A percentile compares a stretch with the other conserved stretches of the same genome.
These are phyloP conservation scores for Zaprionus camerounensis DNA, from an alignment of 1,140 invertebrate species.

Conservation along the genomic window DNA sequence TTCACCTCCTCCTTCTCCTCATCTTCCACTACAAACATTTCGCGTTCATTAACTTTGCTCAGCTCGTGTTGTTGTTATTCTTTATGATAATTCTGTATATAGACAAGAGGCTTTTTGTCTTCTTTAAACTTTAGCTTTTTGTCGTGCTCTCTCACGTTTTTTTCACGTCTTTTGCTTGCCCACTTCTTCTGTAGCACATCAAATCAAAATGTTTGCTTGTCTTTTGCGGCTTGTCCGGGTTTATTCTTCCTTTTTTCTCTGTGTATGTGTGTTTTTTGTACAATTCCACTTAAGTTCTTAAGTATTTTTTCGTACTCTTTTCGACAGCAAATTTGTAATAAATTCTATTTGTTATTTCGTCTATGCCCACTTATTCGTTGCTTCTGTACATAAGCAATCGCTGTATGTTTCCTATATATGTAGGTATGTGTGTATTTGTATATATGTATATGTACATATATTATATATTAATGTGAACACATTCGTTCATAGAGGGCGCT, in stretches of 20 bases:
- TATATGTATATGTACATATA: conserved; percentile 14
- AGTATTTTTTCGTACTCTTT: conserved; percentile 25
- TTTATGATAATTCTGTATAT: conserved; percentile 54
- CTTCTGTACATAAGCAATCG: conserved; percentile 35
- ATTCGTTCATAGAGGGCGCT: conserved; percentile 50
- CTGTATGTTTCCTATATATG: conserved; percentile 45
- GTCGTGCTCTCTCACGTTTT: conserved; percentile 35
- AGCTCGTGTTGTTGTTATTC: conserved; percentile 42
- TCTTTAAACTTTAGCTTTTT: conserved; percentile 25
- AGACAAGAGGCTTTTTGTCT: conserved; percentile 24
- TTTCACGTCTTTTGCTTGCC: conserved; percentile 24
- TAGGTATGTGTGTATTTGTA: conserved; percentile 32
- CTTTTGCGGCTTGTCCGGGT: conserved; percentile 27
- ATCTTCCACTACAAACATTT: conserved; percentile 56
- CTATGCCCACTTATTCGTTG: conserved; percentile 46
- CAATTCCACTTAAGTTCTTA: conserved; percentile 59
- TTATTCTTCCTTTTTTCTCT: conserved; percentile 46
- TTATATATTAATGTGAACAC: conserved; percentile 24
- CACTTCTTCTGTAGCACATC: conserved; percentile 10
- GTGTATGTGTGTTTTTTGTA: background rate
- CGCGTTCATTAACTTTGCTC: conserved; percentile 58
- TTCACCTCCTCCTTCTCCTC: conserved; percentile 10
- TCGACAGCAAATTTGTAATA: conserved; percentile 72
- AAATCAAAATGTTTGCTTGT: conserved; percentile 68
- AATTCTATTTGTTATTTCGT: conserved; percentile 58